Evolutionary conservation across 2,113 vertebrate species (phyloP).

Genomic region (Panthera tigris): DNA sequence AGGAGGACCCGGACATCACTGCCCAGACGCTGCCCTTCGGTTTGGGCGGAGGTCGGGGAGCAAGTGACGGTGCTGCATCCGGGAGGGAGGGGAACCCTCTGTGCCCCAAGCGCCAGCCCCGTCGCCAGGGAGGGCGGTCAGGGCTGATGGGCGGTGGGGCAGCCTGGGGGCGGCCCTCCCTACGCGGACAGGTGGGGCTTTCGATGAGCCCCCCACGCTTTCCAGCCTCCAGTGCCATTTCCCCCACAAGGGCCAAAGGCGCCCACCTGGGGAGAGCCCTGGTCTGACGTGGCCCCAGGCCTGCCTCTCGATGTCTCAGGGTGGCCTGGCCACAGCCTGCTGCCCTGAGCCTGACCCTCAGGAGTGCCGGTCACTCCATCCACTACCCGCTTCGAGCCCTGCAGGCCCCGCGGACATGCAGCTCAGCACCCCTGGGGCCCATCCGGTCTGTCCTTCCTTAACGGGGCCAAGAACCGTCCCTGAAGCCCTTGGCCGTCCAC

Average conservation of each 20-base stretch:
- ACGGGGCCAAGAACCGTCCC: not conserved
- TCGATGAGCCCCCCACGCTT: rapidly evolving
- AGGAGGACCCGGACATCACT: rapidly evolving
- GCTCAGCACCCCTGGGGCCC: not conserved
- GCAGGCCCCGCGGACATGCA: not conserved
- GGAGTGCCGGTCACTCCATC: not conserved
- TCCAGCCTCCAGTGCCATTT: not conserved
- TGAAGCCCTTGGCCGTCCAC: not conserved
- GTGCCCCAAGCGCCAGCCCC: not conserved
- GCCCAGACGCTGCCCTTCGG: not conserved
- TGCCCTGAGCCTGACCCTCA: not conserved
- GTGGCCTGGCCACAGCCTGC: not conserved
- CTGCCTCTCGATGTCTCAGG: not conserved
- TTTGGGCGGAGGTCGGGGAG: not conserved
- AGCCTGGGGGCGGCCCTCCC: not conserved
- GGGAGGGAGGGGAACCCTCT: not conserved
- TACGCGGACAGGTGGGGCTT: not conserved
- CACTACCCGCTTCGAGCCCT: not conserved
- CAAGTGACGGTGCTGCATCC: not conserved
- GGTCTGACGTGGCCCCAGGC: not conserved
- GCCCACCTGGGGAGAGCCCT: not conserved
- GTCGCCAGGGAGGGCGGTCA: not conserved
- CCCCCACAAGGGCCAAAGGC: no score
- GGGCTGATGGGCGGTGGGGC: no score
- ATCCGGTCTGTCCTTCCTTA: not conserved